Percentiles rank a stretch among this genome's conserved stretches.
phyloP scores from a whole-genome alignment of 2,113 vertebrate species.

The Megaptera novaeangliae region DNA sequence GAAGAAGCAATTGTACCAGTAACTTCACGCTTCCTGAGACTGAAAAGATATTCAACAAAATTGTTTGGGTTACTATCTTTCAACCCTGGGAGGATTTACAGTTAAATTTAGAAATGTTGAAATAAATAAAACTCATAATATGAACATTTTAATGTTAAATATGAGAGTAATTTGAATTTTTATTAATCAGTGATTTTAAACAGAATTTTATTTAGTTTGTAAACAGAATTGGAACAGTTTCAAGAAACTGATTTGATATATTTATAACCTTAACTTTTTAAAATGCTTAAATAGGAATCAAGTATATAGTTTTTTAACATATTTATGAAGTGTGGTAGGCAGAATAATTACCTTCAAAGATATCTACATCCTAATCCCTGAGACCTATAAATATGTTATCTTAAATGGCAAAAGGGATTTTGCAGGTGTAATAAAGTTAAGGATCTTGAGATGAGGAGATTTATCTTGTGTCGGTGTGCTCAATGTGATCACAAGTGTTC shows the following conservation, averaged over 20 bases:
- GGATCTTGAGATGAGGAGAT: not conserved
- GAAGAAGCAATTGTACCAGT: not conserved
- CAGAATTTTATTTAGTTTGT: not conserved
- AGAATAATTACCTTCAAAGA: not conserved
- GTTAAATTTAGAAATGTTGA: not conserved
- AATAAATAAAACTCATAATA: not conserved
- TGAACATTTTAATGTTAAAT: not conserved
- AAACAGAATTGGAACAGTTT: not conserved
- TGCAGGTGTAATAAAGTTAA: not conserved
- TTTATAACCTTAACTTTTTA: not conserved
- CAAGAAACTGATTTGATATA: not conserved
- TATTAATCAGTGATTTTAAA: not conserved
- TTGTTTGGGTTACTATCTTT: not conserved
- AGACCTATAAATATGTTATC: not conserved
- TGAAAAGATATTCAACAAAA: not conserved
- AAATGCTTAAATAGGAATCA: not conserved
- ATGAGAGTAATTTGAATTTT: not conserved
- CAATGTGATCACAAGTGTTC: not conserved
- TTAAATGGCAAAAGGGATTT: not conserved
- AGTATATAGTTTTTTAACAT: not conserved
- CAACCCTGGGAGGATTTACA: not conserved
- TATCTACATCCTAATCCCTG: not conserved
- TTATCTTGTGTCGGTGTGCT: not conserved
- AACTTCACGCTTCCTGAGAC: not conserved
- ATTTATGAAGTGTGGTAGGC: not conserved